A percentile compares a stretch with the other conserved stretches of the same genome.
These are phyloP conservation scores for Leptoclinus maculatus DNA, from an alignment of 2,797 vertebrate species.

Conservation along the genomic window DNA sequence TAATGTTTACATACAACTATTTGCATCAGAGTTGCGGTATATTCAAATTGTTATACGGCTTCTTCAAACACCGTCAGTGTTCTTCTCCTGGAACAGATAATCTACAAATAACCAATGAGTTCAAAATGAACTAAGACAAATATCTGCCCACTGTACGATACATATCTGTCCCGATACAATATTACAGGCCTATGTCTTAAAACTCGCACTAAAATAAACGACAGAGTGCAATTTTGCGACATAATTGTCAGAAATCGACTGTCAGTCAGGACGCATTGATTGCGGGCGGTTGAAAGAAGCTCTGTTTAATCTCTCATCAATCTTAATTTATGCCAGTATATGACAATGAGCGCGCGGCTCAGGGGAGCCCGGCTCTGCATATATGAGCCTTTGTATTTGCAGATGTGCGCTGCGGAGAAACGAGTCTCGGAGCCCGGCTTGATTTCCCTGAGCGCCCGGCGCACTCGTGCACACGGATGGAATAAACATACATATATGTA, in stretches of 20 bases:
- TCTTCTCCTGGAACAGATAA: background rate
- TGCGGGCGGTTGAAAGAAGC: slow-evolving; percentile 84
- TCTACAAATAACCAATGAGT: background rate
- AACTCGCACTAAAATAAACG: background rate
- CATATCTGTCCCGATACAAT: background rate
- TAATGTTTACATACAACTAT: too few species aligned
- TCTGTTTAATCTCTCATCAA: slow-evolving; percentile 96
- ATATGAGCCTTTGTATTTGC: slow-evolving; percentile 77
- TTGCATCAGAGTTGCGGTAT: background rate
- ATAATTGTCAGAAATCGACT: slow-evolving; percentile 87
- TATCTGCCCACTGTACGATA: background rate
- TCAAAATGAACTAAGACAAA: background rate
- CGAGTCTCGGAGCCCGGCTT: slow-evolving; percentile 77
- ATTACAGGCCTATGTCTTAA: rapidly evolving
- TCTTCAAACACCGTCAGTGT: background rate
- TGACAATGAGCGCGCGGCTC: slow-evolving; percentile 93
- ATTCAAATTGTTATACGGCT: background rate
- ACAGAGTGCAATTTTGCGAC: slow-evolving; percentile 17
- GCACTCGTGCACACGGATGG: slow-evolving; percentile 83
- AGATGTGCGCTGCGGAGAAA: slow-evolving; percentile 60
- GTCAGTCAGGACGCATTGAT: slow-evolving; percentile 89
- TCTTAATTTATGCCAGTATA: slow-evolving; percentile 98
- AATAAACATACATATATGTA: slow-evolving; percentile 83
- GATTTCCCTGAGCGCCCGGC: slow-evolving; percentile 92
- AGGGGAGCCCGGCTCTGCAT: slow-evolving; percentile 87